Percentiles rank a stretch among this genome's conserved stretches.
Conservation (phyloP, 2,797 vertebrate species). For the Characodon lateralis region DNA sequence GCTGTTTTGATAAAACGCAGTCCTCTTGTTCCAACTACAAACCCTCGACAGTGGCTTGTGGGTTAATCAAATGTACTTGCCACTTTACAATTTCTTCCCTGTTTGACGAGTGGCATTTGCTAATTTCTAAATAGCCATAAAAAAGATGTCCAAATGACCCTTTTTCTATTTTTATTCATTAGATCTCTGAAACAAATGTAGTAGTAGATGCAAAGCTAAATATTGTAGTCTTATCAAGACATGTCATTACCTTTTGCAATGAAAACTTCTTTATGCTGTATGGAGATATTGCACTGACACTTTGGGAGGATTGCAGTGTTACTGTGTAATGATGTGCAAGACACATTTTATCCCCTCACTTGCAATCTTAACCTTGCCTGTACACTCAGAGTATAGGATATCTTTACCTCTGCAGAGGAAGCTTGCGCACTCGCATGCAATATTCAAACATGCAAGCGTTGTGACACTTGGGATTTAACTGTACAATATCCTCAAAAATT, state of each 20-base stretch:
- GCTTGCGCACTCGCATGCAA: slow-evolving; percentile 30
- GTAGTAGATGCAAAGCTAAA: not conserved
- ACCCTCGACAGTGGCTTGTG: not conserved
- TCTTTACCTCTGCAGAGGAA: slow-evolving; percentile 30
- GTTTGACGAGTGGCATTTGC: not conserved
- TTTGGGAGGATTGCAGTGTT: slow-evolving; percentile 1
- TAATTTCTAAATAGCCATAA: not conserved
- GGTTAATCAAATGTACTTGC: not conserved
- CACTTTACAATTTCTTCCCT: not conserved
- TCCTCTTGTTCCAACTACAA: not conserved
- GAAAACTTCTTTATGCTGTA: not conserved
- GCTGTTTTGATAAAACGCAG: not conserved
- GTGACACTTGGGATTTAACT: slow-evolving; percentile 53
- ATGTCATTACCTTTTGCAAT: not conserved
- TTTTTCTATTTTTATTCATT: not conserved
- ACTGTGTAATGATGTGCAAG: slow-evolving; percentile 6
- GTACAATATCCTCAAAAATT: slow-evolving; percentile 56
- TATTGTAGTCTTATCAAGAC: not conserved
- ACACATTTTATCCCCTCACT: slow-evolving; percentile 11
- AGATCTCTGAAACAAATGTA: not conserved
- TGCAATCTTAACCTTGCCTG: slow-evolving; percentile 15
- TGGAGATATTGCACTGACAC: not conserved
- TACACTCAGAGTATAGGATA: slow-evolving; percentile 36
- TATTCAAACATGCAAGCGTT: slow-evolving; percentile 43
- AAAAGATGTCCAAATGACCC: too few relatives aligned